Base-by-base conservation (phyloP, 2,888 invertebrate species). In the Tenthredo notha region DNA sequence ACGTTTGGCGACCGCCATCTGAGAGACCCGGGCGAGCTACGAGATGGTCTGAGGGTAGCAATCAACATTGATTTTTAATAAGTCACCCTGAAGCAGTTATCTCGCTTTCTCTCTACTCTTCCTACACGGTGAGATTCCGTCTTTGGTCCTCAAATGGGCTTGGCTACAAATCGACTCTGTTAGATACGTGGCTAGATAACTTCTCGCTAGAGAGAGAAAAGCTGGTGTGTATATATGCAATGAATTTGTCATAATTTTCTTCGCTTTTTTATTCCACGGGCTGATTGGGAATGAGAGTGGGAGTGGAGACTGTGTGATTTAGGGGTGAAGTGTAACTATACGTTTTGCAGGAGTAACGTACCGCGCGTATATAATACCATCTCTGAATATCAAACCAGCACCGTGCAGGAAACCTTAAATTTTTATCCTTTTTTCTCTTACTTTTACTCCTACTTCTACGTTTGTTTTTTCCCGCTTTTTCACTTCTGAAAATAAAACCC, bases 101-200 rank as follows among this genome's bases (percentile, higher is more conserved):
- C 80, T 70, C 84, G 85, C 80, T 84, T 84, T 83, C 77, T 86
- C 86, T 84, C 87, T 86, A 87, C 84, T 84, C 77, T 77, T 86
- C 86, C 18, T 54, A 77, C 54, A 33, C 33, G 50, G 12, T 29
- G 18, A n/a, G 67, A 67, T 67, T 33, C 33, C 33, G 37, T 74
- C 15, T 25, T 40, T n/a, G 40, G 80, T 58, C 61, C 40, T 50
- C 61, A 12, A 80, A 80, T 61, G 50, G n/a, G 21, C 25, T 29
- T n/a, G 80, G 61, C 58, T 61, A 80, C 58, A 80, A 80, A 80
- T 80, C 61, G 80, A 80, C 61, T 61, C 58, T 7, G 40, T 40
- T 40, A 67, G 33, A 67, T 29, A 67, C 25, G 12, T 33, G 67
- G 33, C 15, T 75, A 75, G 47, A 47, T 77, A 47, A 21, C 7